Conservation (phyloP, 2,113 vertebrate genomes). For the Sapayoa aenigma region DNA sequence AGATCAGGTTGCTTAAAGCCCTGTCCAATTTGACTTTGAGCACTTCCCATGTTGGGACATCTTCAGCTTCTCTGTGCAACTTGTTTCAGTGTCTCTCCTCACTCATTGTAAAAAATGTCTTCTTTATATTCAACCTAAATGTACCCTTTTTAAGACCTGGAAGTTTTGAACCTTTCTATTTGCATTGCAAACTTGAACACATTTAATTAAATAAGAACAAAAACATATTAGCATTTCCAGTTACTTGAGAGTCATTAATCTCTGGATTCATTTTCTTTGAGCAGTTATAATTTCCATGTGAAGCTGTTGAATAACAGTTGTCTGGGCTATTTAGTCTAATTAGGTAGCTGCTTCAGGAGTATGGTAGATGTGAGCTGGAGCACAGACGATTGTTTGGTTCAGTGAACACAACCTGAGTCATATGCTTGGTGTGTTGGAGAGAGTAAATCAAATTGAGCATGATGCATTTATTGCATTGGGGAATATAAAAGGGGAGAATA, state of each 20-base stretch:
- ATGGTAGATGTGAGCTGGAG: not conserved
- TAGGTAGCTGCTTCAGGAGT: not conserved
- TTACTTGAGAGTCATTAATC: not conserved
- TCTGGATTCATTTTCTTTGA: not conserved
- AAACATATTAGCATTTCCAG: not conserved
- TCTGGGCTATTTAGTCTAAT: not conserved
- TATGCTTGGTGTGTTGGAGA: not conserved
- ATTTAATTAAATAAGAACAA: not conserved
- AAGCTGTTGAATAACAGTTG: not conserved
- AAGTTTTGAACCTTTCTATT: not conserved
- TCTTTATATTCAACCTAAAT: not conserved
- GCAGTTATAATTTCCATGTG: not conserved
- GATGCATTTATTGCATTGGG: not conserved
- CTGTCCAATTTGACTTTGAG: not conserved
- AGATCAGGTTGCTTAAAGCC: not conserved
- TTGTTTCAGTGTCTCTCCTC: not conserved
- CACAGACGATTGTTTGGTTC: not conserved
- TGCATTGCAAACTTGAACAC: not conserved
- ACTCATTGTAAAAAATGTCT: not conserved
- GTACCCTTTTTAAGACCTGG: not conserved
- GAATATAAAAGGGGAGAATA: not conserved
- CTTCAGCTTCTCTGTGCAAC: not conserved
- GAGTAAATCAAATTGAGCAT: not conserved
- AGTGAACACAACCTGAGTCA: not conserved
- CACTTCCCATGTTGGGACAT: accelerated